Conservation (phyloP, 2,888 invertebrate species). For the Drosophila macrospina region DNA sequence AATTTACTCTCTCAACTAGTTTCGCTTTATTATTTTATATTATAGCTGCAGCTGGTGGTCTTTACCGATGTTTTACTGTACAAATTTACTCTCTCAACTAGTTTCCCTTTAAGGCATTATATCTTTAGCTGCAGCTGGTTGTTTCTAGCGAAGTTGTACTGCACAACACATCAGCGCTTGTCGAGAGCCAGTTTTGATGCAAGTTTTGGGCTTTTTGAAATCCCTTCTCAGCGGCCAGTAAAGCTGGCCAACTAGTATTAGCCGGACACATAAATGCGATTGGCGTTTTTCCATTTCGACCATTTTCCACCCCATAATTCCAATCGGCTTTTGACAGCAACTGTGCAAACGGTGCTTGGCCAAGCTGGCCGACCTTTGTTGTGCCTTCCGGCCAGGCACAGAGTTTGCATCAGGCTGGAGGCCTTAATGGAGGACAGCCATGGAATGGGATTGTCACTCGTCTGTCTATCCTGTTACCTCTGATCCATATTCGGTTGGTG, state of each 20-base stretch:
- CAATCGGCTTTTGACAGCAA: conserved; percentile 19
- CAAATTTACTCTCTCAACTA: neutral
- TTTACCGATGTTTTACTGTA: no score
- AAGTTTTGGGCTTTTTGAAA: neutral
- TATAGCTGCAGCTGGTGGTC: no score
- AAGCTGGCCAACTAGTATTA: conserved; percentile 9
- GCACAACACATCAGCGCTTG: neutral
- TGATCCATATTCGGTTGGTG: conserved; percentile 14
- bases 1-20: no score
- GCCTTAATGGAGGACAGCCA: conserved; percentile 4
- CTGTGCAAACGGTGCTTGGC: neutral
- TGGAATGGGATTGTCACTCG: neutral
- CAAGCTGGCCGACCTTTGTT: neutral
- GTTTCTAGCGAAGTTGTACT: neutral
- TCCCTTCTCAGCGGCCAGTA: neutral
- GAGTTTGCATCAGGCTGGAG: no score
- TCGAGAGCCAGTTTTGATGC: no score
- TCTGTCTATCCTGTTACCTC: neutral
- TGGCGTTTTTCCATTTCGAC: conserved; percentile 41
- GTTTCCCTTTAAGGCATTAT: neutral
- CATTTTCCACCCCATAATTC: conserved; percentile 10
- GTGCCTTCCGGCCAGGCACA: conserved; percentile 4
- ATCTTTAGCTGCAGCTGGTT: neutral
- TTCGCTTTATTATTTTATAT: no score
- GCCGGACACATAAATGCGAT: conserved; percentile 26